Evolutionary conservation across 2,113 vertebrate genomes (phyloP).

Genomic region (Cariama cristata): DNA sequence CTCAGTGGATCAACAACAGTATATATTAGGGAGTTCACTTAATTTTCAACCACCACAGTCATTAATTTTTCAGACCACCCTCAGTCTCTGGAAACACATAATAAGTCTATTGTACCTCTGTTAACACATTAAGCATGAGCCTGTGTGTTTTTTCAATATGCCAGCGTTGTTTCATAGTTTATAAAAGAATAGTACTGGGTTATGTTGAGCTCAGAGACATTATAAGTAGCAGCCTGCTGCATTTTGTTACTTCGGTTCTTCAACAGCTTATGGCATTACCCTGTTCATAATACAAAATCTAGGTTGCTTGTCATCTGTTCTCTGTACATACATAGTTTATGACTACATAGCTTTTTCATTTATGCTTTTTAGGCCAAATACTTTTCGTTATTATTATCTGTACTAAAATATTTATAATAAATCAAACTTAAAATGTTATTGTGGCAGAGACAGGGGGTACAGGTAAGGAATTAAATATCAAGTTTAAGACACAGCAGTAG

Average conservation of each 20-base stretch:
- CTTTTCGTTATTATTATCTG: conserved; percentile 74
- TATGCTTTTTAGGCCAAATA: conserved; percentile 73
- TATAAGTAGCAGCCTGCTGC: conserved; percentile 36
- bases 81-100: conserved; percentile 74
- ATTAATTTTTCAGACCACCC: conserved; percentile 85
- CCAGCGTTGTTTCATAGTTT: conserved; percentile 68
- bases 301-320: conserved; percentile 45
- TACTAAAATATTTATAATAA: conserved; percentile 78
- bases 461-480: conserved; percentile 57
- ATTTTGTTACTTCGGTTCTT: conserved; percentile 32
- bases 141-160: conserved; percentile 68
- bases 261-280: conserved; percentile 58
- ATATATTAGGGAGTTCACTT: conserved; percentile 81
- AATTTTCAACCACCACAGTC: conserved; percentile 78
- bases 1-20: conserved; percentile 77
- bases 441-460: conserved; percentile 40
- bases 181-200: conserved; percentile 65
- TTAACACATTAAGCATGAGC: conserved; percentile 66
- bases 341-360: conserved; percentile 68
- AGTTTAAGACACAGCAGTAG: conserved; percentile 39
- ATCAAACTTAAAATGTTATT: conserved; percentile 70
- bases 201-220: conserved; percentile 34
- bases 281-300: conserved; percentile 39
- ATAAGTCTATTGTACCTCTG: conserved; percentile 67
- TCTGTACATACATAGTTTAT: conserved; percentile 60